phyloP scores from a whole-genome alignment of 2,113 vertebrate genomes.

The Paramormyrops kingsleyae region DNA sequence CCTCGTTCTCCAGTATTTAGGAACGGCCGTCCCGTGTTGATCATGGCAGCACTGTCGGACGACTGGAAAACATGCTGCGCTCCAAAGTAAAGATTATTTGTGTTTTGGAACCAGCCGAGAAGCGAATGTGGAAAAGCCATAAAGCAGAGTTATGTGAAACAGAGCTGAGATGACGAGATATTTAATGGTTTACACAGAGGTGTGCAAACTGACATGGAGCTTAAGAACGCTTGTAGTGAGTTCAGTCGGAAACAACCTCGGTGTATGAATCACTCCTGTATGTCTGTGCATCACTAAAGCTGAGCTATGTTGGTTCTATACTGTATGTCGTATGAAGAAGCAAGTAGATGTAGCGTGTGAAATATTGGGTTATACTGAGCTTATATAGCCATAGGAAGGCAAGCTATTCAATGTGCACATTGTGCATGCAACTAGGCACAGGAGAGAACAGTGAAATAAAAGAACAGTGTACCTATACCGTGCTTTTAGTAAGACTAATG shows the following conservation, averaged over 20 bases:
- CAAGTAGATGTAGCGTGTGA: background rate
- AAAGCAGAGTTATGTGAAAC: slow-evolving; percentile 58
- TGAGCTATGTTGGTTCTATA: background rate
- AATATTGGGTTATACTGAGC: background rate
- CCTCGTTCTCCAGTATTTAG: slow-evolving; percentile 29
- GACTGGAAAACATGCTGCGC: slow-evolving; percentile 55
- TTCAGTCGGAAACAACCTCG: background rate
- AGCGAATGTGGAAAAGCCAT: slow-evolving; percentile 65
- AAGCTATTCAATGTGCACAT: background rate
- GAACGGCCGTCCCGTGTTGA: slow-evolving; percentile 52
- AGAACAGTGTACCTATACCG: background rate
- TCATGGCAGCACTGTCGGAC: slow-evolving; percentile 41
- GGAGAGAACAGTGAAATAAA: background rate
- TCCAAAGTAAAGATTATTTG: slow-evolving; percentile 66
- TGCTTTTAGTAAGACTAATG: background rate
- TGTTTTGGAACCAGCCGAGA: slow-evolving; percentile 50
- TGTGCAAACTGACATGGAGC: slow-evolving; percentile 33
- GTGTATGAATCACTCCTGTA: background rate
- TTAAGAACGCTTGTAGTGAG: slow-evolving; percentile 15
- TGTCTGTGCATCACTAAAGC: background rate
- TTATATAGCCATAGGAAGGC: background rate
- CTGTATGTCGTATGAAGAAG: background rate
- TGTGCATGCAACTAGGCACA: background rate
- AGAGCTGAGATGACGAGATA: slow-evolving; percentile 50
- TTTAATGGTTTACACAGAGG: slow-evolving; percentile 58